Evolutionary conservation across 2,113 vertebrate genomes (phyloP), one percentile per base, ranked within the genome.

Genomic region (Psittacus erithacus): DNA sequence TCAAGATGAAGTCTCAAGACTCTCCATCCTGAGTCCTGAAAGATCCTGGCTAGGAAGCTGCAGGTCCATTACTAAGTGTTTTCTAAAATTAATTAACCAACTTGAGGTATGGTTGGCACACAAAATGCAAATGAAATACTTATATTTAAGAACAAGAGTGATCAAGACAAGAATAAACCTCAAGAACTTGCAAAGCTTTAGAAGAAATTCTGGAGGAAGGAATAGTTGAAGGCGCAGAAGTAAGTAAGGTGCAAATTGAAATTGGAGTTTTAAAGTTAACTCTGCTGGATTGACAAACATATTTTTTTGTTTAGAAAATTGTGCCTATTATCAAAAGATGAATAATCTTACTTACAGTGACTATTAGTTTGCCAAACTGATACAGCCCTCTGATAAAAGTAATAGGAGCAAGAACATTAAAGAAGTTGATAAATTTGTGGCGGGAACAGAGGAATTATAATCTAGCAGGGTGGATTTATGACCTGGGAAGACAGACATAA

Each of bases 311-410:
- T 87, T 67, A 84, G 50, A 71, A 88, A 84, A 63, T 19, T 24
- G 0, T 35, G 39, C 24, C 8, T 25, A 8, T 38, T 92, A 59
- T 17, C 12, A 83, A 78, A 83, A 50, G 9, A 74, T 24, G 9
- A 28, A 44, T 71, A 49, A 75, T n/a, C 24, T 88, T 74, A n/a
- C 6, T 3, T 80, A 22, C 19, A 6, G 13, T 16, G 24, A 35
- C 18, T 76, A 18, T 44, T 28, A 69, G 7, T 49, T 53, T 78
- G 13, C 10, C 47, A 60, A 29, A 39, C 17, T 18, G 8, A 43
- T 35, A 12, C 3, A 60, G 19, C 19, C 4, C 8, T 73, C 12
- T 2, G 1, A 15, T 10, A 41, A 1, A 52, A 70, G 9, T 28
- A 50, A 17, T 15, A 80, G 17, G 13, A 81, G 17, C 3, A 44